These are phyloP conservation scores for Gadus chalcogrammus DNA, from an alignment of 2,113 vertebrate genomes.

Conservation along the genomic window DNA sequence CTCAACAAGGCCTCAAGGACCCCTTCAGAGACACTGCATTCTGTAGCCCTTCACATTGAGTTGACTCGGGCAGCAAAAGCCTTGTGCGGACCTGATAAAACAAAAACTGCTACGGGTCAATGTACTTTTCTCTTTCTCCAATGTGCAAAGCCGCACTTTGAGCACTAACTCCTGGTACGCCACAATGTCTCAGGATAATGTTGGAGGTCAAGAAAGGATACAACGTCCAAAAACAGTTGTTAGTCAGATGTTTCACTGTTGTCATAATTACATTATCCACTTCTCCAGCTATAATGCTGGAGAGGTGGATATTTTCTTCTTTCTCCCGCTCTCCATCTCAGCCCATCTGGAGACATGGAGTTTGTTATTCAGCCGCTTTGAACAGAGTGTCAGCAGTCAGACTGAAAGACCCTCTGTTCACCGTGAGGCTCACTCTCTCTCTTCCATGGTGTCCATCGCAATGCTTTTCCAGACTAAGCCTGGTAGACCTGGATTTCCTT, in stretches of 20 bases:
- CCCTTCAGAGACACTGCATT: no score
- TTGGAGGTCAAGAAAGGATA: no score
- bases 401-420: slow-evolving; percentile 35
- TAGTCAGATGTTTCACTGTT: not conserved
- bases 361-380: slow-evolving; percentile 18
- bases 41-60: no score
- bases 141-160: no score
- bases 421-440: not conserved
- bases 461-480: slow-evolving; percentile 55
- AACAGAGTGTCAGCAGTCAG: slow-evolving; percentile 35
- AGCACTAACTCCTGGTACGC: no score
- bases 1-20: no score
- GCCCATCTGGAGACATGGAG: slow-evolving; percentile 5
- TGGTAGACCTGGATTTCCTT: slow-evolving; percentile 60
- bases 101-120: no score
- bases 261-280: not conserved
- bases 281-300: not conserved
- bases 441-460: slow-evolving; percentile 41
- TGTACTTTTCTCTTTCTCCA: no score
- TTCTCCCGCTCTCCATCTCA: not conserved
- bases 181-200: no score
- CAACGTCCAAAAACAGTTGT: no score
- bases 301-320: not conserved
- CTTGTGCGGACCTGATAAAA: no score
- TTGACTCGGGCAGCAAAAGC: no score